Evolutionary conservation across 2,797 vertebrate genomes (phyloP), one percentile per base, ranked within the genome.

Genomic region (Sorex maritimensis): DNA sequence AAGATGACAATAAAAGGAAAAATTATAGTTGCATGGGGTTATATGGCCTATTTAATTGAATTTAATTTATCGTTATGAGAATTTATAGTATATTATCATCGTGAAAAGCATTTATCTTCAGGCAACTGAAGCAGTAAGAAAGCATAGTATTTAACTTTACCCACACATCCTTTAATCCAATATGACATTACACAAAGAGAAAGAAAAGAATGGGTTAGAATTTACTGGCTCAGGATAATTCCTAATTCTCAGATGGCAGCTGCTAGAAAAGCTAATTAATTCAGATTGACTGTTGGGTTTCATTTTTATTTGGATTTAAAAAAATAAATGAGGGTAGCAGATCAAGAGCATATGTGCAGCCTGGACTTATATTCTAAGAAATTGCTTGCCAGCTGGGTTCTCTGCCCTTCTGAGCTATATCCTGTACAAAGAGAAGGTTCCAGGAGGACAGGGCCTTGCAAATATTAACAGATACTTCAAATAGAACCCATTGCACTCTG

Each of bases 241-340:
- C 90, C 68, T 77, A 91, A 92, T 87, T 95, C 87, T 93, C 93
- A 87, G 63, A 90, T 85, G 79, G 90, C 91, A 95, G 93, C 95
- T 96, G 94, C 72, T 90, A 85, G 85, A 74, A 90, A 90, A 90
- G 88, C 85, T 95, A 75, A 91, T 96, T 95, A 92, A 94, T 92
- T 92, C 82, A 80, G 85, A 95, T 67, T 82, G 82, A 92, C 93
- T 88, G 87, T 90, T 68, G 81, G 61, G 81, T 71, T 91, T 90
- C 81, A 38, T 88, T 92, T 91, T 92, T 67, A 93, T 90, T 94
- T 88, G 73, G 78, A 68, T 67, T 96, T 65, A 17, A 55, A 41
- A 74, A 77, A 94, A 86, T 46, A 73, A 83, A 79, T 26, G 49
- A 73, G n/a, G 55, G 65, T 77, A 93, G 80, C 68, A 77, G 87